Evolutionary conservation across 2,797 vertebrate species (phyloP).

Genomic region (Poliocrania exsul): DNA sequence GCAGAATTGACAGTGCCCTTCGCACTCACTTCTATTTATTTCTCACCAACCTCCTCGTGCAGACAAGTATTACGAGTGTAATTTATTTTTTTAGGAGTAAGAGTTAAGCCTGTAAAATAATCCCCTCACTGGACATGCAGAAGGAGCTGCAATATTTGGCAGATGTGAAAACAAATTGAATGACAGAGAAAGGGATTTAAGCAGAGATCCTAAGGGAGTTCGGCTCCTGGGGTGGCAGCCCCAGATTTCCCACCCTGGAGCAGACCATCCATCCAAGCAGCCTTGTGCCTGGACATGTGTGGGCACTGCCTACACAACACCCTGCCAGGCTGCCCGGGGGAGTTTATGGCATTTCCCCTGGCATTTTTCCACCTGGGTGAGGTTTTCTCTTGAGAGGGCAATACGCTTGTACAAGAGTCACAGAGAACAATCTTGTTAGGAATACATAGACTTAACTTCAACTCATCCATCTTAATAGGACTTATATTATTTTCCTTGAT

Average conservation of each 20-base stretch:
- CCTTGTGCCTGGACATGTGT: rapidly evolving
- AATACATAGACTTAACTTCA: not conserved
- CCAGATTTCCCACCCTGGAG: not conserved
- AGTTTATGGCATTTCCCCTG: not conserved
- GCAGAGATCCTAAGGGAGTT: not conserved
- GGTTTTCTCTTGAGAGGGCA: not conserved
- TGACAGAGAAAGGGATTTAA: not conserved
- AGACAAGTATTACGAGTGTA: conserved; percentile 35
- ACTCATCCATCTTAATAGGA: conserved; percentile 56
- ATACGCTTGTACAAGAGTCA: not conserved
- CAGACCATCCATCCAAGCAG: not conserved
- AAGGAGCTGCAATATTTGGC: not conserved
- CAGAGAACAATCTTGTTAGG: not conserved
- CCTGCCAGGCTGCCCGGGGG: not conserved
- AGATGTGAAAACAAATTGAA: not conserved
- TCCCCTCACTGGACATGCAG: conserved; percentile 12
- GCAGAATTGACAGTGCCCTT: conserved; percentile 24
- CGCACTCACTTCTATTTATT: conserved; percentile 15
- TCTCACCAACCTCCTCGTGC: not conserved
- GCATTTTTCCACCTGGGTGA: not conserved
- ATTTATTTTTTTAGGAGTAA: conserved; percentile 20
- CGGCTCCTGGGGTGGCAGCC: not conserved
- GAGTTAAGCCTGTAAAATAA: conserved; percentile 18
- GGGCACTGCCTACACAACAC: not conserved
- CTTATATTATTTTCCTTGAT: conserved; percentile 55